Evolutionary conservation across 2,888 invertebrate species (phyloP), one percentile per base, ranked within the genome.

Genomic region (Xanthia icteritia): DNA sequence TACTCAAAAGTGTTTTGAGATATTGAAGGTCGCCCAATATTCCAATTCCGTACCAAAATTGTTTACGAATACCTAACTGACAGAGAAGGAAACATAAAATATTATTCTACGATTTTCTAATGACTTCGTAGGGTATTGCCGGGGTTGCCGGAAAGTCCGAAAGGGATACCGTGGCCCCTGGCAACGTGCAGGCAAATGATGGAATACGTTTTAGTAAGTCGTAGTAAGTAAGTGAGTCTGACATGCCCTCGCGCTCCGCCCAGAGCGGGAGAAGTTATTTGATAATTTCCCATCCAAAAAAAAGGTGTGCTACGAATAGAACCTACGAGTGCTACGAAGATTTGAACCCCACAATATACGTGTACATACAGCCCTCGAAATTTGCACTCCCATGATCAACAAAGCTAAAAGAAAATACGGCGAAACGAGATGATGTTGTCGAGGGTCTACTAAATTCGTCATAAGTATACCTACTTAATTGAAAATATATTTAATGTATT

Each of bases 1-100:
- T 61, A 31, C 56, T 67, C 36, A 36, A 69, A 69, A 36, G 9
- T 56, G 27, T 82, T 68, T 60, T 8, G 23, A 6, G 51, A 56
- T 56, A 23, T 51, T 17, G 61, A 65, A 66, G 58, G 56, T 61
- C 39, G 6, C 23, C 15, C 20, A 23, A 20, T 3, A 51, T 0
- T 51, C 42, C 42, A 42, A 42, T 1, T 11, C 42, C 42, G 42
- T 72, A 42, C 31, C 39, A 56, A n/a, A 80, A 60, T 56, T 2
- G 5, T 69, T 66, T 45, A 61, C 39, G 51, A 64, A 39, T 27
- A 51, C 1, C 65, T 60, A 65, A 27, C 65, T 60, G 76, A 27
- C 45, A 23, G 42, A 1, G 42, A 42, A 39, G 9, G 20, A 61
- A 61, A 70, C 5, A 56, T 56, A 48, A 67, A 48, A 67, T 23